Evolutionary conservation across 2,797 vertebrate genomes (phyloP), one percentile per base, ranked within the genome.

Genomic region (Iguana delicatissima): DNA sequence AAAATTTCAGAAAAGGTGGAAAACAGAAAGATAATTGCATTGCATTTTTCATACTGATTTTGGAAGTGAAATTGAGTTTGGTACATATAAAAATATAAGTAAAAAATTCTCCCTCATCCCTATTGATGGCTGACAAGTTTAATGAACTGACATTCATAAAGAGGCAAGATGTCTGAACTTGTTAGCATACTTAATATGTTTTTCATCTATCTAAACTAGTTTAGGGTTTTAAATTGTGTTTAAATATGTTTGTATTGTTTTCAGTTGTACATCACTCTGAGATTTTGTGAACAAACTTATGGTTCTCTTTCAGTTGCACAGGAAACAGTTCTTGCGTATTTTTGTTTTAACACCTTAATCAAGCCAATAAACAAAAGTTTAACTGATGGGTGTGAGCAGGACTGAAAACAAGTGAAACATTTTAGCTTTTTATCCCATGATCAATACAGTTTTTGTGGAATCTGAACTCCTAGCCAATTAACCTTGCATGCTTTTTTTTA

Each of bases 261-360:
- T 62, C 59, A 18, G 3, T 62, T 20, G 3, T 62, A 62, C 59
- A 62, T 62, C 50, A 52, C 50, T 5, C 50, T 52, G 50, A 20
- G 16, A 62, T 62, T 3, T 62, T 62, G 14, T 62, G 59, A 62
- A 20, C 59, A 62, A 62, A 62, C 18, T 5, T 4, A 62, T 62
- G 18, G 18, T 5, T 59, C 57, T 59, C 12, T 59, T 13, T 16
- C 14, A 2, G 3, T 73, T 55, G 32, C 32, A 55, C 14, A 35
- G 24, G 18, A 50, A 64, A 26, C 72, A 24, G 0, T n/a, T 90
- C 55, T 82, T 42, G 46, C 84, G 18, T 14, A 2, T 77, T 69
- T 74, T 87, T 85, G 76, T 13, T 69, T 72, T 42, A 72, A 86
- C 83, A 82, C 0, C 73, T 83, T 86, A 50, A 90, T 59, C 57